Conservation (phyloP, 2,113 vertebrate genomes). For the Sebastes schlegelii region DNA sequence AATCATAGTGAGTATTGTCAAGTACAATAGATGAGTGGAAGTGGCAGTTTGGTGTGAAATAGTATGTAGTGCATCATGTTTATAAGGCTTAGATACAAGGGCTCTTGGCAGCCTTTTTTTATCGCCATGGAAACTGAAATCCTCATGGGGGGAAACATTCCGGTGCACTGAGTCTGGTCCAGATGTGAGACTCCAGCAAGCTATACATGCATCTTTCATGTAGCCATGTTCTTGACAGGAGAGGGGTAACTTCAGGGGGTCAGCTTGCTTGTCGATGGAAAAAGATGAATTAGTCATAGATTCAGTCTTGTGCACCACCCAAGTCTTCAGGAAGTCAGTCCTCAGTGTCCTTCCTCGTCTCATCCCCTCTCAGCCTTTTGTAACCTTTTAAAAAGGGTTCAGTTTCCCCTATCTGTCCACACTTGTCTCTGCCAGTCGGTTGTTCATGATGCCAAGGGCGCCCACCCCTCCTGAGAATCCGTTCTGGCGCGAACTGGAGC, state of each 20-base stretch:
- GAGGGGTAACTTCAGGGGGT: slow-evolving; percentile 3
- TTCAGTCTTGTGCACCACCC: slow-evolving; percentile 10
- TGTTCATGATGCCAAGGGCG: slow-evolving; percentile 97
- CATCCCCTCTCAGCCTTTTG: slow-evolving; percentile 8
- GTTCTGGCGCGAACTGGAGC: slow-evolving; percentile 83
- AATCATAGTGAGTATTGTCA: background rate
- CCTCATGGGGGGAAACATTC: slow-evolving; percentile 38
- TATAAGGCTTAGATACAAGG: slow-evolving; percentile 52
- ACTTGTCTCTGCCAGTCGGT: slow-evolving; percentile 95
- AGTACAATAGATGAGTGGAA: slow-evolving; percentile 35
- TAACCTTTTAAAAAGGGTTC: background rate
- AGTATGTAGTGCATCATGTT: slow-evolving; percentile 25
- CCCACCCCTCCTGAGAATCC: slow-evolving; percentile 95
- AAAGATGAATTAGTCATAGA: slow-evolving; percentile 19
- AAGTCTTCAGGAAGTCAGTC: background rate
- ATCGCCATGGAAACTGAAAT: slow-evolving; percentile 80
- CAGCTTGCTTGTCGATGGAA: background rate
- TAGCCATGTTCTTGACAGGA: slow-evolving; percentile 22
- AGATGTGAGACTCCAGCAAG: slow-evolving; percentile 64
- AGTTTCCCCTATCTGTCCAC: slow-evolving; percentile 86
- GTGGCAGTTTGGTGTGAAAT: slow-evolving; percentile 38
- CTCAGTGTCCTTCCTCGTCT: background rate
- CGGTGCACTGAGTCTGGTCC: slow-evolving; percentile 43
- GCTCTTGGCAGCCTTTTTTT: slow-evolving; percentile 50
- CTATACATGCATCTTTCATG: slow-evolving; percentile 47